A percentile compares a stretch with the other conserved stretches of the same genome.
phyloP scores from a whole-genome alignment of 2,113 vertebrate genomes.

The Hypomesus transpacificus region DNA sequence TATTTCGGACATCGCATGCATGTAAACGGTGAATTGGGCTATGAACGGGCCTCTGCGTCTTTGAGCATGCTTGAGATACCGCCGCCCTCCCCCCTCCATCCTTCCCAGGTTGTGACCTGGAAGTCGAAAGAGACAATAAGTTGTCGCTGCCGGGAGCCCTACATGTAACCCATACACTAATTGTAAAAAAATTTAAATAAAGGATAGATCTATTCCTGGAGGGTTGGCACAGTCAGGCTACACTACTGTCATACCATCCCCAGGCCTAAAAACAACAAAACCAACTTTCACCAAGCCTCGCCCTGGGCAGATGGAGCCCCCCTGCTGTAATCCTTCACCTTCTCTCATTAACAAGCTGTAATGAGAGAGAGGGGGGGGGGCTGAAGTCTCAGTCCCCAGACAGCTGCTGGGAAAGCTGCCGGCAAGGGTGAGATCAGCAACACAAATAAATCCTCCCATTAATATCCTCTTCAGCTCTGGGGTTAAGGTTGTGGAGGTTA shows the following conservation, averaged over 20 bases:
- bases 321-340: constrained; percentile 54
- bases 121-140: no score
- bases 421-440: constrained; percentile 43
- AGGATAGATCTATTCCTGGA: neutral
- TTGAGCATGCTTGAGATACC: no score
- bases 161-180: no score
- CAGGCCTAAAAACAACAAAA: constrained; percentile 24
- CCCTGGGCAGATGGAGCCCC: constrained; percentile 45
- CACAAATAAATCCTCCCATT: constrained; percentile 59
- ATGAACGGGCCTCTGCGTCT: no score
- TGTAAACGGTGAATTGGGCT: no score
- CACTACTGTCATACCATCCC: neutral
- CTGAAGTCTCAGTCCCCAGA: constrained; percentile 26
- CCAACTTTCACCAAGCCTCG: constrained; percentile 17
- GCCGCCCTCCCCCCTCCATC: no score
- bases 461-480: constrained; percentile 42
- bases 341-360: constrained; percentile 63
- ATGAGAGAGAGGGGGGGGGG: constrained; percentile 56
- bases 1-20: no score
- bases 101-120: no score
- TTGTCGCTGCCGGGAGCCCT: no score
- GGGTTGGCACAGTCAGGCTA: neutral
- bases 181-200: no score
- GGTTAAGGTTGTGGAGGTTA: no score
- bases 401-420: constrained; percentile 53